Evolutionary conservation across 2,888 invertebrate genomes (phyloP).

Genomic region (Drosophila phalerata): DNA sequence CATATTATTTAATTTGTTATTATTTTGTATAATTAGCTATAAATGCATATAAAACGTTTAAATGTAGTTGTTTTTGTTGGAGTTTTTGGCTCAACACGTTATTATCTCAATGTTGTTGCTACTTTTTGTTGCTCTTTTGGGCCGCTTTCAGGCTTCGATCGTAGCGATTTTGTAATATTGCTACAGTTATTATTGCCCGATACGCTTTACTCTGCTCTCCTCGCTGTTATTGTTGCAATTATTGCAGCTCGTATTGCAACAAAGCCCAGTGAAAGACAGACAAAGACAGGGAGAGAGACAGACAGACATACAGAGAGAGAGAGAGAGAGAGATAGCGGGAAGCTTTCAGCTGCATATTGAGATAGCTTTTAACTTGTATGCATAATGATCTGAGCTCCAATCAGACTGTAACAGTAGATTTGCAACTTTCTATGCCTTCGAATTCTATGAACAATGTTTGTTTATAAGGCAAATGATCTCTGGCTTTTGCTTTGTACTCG

Average conservation of each 20-base stretch:
- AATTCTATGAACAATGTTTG: constrained; percentile 57
- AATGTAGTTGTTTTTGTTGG: constrained; percentile 29
- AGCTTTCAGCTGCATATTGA: constrained; percentile 48
- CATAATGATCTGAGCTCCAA: constrained; percentile 42
- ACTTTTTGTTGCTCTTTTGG: constrained; percentile 22
- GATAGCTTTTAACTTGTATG: constrained; percentile 45
- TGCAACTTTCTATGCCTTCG: constrained; percentile 65
- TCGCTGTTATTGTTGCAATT: constrained; percentile 69
- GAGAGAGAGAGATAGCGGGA: constrained; percentile 11
- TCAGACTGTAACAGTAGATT: constrained; percentile 49
- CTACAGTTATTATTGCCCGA: constrained; percentile 76
- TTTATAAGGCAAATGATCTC: constrained; percentile 24
- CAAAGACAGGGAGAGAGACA: constrained; percentile 17
- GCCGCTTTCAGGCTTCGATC: constrained; percentile 46
- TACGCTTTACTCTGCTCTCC: constrained; percentile 65
- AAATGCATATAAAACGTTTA: constrained; percentile 38
- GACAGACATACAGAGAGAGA: background rate
- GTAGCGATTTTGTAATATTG: constrained; percentile 76
- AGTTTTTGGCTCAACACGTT: constrained; percentile 33
- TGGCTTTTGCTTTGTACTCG: constrained; percentile 8
- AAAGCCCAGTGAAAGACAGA: constrained; percentile 57
- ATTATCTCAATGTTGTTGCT: constrained; percentile 52
- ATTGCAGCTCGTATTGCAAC: constrained; percentile 75
- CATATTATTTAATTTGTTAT: constrained; percentile 23
- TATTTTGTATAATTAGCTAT: constrained; percentile 17